Percentiles rank a stretch among this genome's conserved stretches.
These are phyloP conservation scores for Acanthurus tractus DNA, from an alignment of 2,797 vertebrate genomes.

Conservation along the genomic window DNA sequence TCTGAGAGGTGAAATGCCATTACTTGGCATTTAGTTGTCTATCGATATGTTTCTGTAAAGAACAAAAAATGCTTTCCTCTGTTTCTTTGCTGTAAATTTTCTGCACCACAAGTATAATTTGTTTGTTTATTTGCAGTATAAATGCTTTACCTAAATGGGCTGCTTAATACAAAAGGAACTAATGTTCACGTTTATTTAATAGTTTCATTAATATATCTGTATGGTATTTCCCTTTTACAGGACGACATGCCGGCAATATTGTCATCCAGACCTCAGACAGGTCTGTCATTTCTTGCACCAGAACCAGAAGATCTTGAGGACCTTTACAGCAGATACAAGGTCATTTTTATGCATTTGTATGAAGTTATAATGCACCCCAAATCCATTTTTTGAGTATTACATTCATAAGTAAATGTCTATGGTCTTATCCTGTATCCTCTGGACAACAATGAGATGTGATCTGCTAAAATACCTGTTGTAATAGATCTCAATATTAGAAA, in stretches of 20 bases:
- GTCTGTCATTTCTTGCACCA: conserved; percentile 91
- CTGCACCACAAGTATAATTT: background rate
- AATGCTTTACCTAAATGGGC: background rate
- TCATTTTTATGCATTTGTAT: conserved; percentile 44
- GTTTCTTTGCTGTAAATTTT: background rate
- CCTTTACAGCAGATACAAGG: conserved; percentile 96
- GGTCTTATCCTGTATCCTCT: background rate
- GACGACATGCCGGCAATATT: conserved; percentile 90
- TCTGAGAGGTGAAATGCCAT: background rate
- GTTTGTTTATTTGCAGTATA: background rate
- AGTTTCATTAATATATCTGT: background rate
- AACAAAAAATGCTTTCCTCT: background rate
- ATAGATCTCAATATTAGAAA: background rate
- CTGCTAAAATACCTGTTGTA: background rate
- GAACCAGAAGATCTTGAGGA: conserved; percentile 95
- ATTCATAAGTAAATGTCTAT: too few species aligned
- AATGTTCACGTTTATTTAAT: background rate
- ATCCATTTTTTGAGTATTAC: background rate
- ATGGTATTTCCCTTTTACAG: conserved; percentile 67
- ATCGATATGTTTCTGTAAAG: background rate
- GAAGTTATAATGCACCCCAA: background rate
- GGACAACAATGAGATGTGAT: background rate
- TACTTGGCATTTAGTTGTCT: background rate
- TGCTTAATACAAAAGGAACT: background rate
- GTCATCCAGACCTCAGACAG: conserved; percentile 89